Base-by-base conservation (phyloP, 2,888 invertebrate genomes). In the Thymelicus acteon region DNA sequence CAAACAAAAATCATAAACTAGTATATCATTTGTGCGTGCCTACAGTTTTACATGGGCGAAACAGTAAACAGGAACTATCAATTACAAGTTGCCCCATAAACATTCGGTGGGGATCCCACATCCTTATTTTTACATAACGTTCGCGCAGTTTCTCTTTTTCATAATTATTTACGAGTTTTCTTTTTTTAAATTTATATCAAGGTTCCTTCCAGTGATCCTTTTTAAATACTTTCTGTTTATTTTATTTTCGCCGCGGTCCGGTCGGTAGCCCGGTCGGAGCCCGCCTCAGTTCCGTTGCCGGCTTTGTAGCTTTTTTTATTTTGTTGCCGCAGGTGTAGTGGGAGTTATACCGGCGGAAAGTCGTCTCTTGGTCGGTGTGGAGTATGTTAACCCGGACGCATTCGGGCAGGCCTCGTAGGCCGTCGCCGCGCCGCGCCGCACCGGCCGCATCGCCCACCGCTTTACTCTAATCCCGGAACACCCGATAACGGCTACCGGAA, bases 341-440 rank as follows among this genome's bases (percentile, higher is more conserved):
- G 95, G 95, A 92, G 94, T 95, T 82, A 89, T 95, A 89, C 89
- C 91, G 82, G 93, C 95, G 91, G 95, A 95, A 91, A 95, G 94
- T 91, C 94, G 95, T 85, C 94, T 92, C 85, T 90, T 95, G 93
- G 94, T 95, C 86, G 94, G 95, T 87, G 94, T 94, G 85, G 95
- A 95, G 93, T 95, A 94, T 89, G 90, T 95, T 90, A 93, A 86
- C 87, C 86, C 89, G 85, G 88, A 89, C 83, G 87, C 87, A 87
- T 89, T 95, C 87, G 94, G 94, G 77, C 94, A 94, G 84, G 88
- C 92, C 84, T 89, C 94, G 82, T 93, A 89, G 83, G 72, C 71
- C 75, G 74, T 72, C 77, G 61, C 72, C 72, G 60, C 75, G 57
- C 77, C 76, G 63, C 77, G 74, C 78, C 75, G 78, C 79, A 31